Evolutionary conservation across 2,888 invertebrate species (phyloP), one percentile per base, ranked within the genome.

Genomic region (Tridacna crocea): DNA sequence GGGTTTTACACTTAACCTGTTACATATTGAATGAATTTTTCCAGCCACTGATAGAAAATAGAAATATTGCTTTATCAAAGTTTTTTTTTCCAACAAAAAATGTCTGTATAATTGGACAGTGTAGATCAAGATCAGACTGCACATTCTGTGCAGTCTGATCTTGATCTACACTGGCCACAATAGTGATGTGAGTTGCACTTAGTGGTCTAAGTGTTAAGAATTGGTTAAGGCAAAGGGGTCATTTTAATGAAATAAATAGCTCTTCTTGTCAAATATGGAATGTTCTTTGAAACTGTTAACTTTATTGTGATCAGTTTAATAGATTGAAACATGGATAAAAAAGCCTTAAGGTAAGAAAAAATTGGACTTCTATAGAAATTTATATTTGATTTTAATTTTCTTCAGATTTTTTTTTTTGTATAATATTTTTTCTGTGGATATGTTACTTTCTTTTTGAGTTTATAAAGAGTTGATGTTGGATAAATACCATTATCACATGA

Each of bases 161-260:
- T n/a, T n/a, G n/a, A n/a, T n/a, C n/a, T n/a, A n/a, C n/a, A n/a
- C n/a, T n/a, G n/a, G n/a, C n/a, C n/a, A n/a, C n/a, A n/a, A n/a
- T n/a, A n/a, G n/a, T n/a, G n/a, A n/a, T n/a, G n/a, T n/a, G n/a
- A n/a, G n/a, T n/a, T n/a, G n/a, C n/a, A n/a, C n/a, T n/a, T n/a
- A n/a, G n/a, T n/a, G n/a, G n/a, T n/a, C n/a, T n/a, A 51, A 70
- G 51, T 51, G 70, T 48, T 70, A 19, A 51, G 3, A 70, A 51
- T 26, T 48, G 48, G 24, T 70, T 51, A 24, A 22, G 47, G 70
- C 24, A 70, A 47, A 70, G 26, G 47, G 51, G 70, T 70, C 70
- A 70, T 51, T 70, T 70, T 70, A 70, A 70, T 70, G 26, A 70
- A 70, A 70, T 70, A 70, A 70, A 70, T 70, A 51, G 47, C 26